phyloP scores from a whole-genome alignment of 2,797 vertebrate species.

The Lagocephalus sceleratus region DNA sequence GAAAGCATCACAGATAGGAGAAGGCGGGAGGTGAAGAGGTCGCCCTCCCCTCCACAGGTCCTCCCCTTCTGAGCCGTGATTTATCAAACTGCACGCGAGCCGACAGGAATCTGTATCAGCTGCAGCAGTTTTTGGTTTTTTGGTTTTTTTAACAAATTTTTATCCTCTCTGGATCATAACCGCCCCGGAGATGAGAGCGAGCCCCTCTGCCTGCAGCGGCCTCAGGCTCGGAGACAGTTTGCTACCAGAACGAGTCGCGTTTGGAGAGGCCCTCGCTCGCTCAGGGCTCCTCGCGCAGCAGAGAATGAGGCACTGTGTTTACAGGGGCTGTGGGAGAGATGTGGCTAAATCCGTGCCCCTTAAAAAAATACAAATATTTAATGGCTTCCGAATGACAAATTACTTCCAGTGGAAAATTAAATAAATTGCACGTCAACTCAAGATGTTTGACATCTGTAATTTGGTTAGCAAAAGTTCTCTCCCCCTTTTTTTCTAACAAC shows the following conservation, averaged over 20 bases:
- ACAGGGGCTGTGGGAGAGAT: conserved; percentile 77
- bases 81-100: no score
- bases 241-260: conserved; percentile 14
- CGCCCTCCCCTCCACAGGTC: conserved; percentile 28
- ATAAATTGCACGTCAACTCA: conserved; percentile 56
- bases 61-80: conserved; percentile 17
- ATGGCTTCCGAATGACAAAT: conserved; percentile 82
- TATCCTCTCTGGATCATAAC: no score
- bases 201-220: conserved; percentile 21
- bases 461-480: conserved; percentile 24
- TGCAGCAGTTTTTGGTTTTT: no score
- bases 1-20: conserved; percentile 48
- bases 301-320: conserved; percentile 79
- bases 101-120: no score
- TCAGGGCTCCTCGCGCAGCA: conserved; percentile 66
- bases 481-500: no score
- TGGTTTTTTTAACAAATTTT: no score
- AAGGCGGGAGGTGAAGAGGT: conserved; percentile 62
- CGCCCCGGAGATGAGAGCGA: no score
- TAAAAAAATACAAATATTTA: conserved; percentile 84
- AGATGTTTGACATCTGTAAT: conserved; percentile 63
- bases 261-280: conserved; percentile 54
- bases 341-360: conserved; percentile 77
- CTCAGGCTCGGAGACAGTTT: neutral
- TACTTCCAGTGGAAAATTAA: conserved; percentile 77